These are phyloP conservation scores for Microhierax caerulescens DNA, from an alignment of 2,797 vertebrate species.

Conservation along the genomic window DNA sequence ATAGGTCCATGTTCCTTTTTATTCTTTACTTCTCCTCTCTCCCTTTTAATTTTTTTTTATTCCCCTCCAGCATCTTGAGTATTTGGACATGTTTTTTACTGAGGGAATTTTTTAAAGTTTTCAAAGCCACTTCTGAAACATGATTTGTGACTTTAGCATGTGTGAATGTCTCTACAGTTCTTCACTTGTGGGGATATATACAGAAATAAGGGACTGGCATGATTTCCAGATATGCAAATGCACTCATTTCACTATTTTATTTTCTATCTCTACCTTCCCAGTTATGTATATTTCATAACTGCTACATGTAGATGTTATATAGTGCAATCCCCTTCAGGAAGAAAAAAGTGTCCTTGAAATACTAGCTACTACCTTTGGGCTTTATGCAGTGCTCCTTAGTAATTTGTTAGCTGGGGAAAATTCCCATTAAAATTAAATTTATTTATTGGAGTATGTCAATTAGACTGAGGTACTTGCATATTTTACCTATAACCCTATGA, in stretches of 20 bases:
- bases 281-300: conserved; percentile 44
- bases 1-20: not conserved
- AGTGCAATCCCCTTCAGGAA: conserved; percentile 3
- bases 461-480: not conserved
- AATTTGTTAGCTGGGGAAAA: not conserved
- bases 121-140: not conserved
- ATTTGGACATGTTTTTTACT: not conserved
- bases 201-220: not conserved
- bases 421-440: conserved; percentile 23
- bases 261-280: not conserved
- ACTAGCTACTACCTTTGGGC: not conserved
- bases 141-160: not conserved
- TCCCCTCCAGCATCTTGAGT: not conserved
- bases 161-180: not conserved
- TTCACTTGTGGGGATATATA: not conserved
- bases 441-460: not conserved
- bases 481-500: conserved; percentile 18
- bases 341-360: conserved; percentile 34
- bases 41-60: not conserved
- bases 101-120: not conserved
- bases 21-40: not conserved
- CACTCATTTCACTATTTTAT: not conserved
- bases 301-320: conserved; percentile 5
- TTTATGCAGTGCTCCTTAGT: not conserved
- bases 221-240: not conserved